These are phyloP conservation scores for Peromyscus polionotus DNA, from an alignment of 2,113 vertebrate genomes.

Conservation along the genomic window DNA sequence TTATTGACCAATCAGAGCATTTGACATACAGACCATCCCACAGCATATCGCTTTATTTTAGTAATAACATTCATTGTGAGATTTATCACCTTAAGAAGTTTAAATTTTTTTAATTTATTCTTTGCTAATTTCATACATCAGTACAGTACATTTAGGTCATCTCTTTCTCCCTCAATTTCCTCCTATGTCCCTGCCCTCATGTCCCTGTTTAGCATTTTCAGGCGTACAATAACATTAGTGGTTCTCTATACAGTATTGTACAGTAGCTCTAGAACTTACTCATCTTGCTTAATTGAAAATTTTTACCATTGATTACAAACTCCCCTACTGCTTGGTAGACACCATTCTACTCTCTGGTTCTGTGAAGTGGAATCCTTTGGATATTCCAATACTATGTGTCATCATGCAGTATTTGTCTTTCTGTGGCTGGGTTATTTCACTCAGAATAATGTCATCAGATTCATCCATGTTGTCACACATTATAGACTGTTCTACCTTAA, in stretches of 20 bases:
- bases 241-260: neutral
- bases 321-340: neutral
- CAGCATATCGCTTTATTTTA: neutral
- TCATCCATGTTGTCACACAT: neutral
- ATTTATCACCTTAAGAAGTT: neutral
- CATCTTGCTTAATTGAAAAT: neutral
- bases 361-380: neutral
- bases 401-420: neutral
- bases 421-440: neutral
- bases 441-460: neutral
- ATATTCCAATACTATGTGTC: neutral
- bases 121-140: neutral
- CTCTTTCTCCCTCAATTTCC: neutral
- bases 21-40: too few species aligned
- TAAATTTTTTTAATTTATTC: neutral
- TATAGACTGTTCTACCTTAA: neutral
- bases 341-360: neutral
- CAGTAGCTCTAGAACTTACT: neutral
- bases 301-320: neutral
- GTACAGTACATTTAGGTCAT: neutral
- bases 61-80: neutral
- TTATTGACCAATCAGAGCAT: too few species aligned
- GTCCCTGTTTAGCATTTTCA: neutral
- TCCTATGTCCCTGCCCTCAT: neutral
- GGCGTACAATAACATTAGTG: neutral